Conservation (phyloP, 1,140 invertebrate genomes). For the Stenopsyche tienmushanensis region DNA sequence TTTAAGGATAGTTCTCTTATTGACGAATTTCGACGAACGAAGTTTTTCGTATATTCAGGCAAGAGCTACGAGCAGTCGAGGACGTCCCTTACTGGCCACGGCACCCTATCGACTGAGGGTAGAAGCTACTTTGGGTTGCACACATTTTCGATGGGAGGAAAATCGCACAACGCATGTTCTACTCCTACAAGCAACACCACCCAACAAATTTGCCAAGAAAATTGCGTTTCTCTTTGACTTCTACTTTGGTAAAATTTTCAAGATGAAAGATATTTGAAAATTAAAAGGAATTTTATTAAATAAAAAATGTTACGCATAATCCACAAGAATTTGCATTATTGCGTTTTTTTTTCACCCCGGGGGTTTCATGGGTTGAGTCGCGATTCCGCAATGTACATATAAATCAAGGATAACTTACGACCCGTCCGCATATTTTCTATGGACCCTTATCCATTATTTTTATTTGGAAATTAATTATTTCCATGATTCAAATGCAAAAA, state of each 20-base stretch:
- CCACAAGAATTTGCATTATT: no score
- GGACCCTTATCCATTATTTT: no score
- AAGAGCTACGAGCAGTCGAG: background rate
- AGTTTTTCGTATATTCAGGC: slow-evolving; percentile 2
- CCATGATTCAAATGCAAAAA: no score
- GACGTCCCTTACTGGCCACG: slow-evolving; percentile 9
- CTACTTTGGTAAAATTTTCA: background rate
- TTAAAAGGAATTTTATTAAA: no score
- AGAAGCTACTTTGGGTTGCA: background rate
- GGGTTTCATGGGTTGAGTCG: no score
- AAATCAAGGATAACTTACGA: no score
- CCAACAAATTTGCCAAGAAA: background rate
- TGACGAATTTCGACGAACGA: background rate
- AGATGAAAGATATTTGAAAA: background rate
- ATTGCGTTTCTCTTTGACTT: slow-evolving; percentile 2
- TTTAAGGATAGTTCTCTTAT: background rate
- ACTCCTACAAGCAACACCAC: background rate
- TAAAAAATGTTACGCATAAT: no score
- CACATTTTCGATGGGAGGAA: slow-evolving; percentile 7
- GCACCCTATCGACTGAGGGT: slow-evolving; percentile 24
- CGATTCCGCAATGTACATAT: no score
- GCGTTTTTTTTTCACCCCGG: no score
- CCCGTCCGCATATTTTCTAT: no score
- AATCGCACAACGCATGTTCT: slow-evolving; percentile 3
- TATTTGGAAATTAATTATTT: no score